These are phyloP conservation scores for Salvelinus fontinalis DNA, from an alignment of 2,113 vertebrate genomes.

Conservation along the genomic window DNA sequence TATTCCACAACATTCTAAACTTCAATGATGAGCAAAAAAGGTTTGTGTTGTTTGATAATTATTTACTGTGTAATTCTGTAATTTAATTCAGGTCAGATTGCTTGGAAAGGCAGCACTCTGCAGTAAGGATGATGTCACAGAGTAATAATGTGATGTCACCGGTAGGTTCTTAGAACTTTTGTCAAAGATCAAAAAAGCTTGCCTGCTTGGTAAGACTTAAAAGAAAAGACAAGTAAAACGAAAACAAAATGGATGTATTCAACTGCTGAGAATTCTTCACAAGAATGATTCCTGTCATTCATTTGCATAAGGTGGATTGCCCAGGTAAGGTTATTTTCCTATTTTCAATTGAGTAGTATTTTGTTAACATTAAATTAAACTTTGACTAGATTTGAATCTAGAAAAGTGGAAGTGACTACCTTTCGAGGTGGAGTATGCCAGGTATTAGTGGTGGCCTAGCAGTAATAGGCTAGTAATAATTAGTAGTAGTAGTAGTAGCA, in stretches of 20 bases:
- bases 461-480: too few species aligned
- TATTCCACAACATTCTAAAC: too few species aligned
- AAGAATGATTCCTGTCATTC: not conserved
- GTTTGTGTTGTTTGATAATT: too few species aligned
- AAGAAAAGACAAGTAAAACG: too few species aligned
- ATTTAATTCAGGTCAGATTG: not conserved
- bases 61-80: not conserved
- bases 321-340: not conserved
- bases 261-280: not conserved
- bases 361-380: not conserved
- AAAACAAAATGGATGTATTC: not conserved
- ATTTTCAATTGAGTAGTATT: not conserved
- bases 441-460: too few species aligned
- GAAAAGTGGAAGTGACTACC: too few species aligned
- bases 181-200: not conserved
- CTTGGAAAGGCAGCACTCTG: not conserved
- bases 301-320: not conserved
- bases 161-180: too few species aligned
- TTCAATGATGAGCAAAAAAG: too few species aligned
- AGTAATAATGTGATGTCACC: not conserved
- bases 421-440: too few species aligned
- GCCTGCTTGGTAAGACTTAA: not conserved
- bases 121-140: not conserved
- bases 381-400: too few species aligned
- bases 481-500: too few species aligned